A percentile compares a stretch with the other conserved stretches of the same genome.
Evolutionary conservation across 2,113 vertebrate genomes (phyloP).

Genomic region (Mus pahari): DNA sequence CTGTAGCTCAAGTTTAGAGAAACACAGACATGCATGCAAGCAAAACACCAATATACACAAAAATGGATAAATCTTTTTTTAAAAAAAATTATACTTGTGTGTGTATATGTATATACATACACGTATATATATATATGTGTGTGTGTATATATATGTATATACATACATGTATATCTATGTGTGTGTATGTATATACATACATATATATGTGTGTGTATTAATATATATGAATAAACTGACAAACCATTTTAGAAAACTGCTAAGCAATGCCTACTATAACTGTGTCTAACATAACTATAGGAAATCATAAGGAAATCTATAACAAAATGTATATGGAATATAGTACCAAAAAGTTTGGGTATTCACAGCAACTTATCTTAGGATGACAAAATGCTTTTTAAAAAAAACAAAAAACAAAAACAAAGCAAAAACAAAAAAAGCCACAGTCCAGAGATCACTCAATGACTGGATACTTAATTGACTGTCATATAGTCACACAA

Average conservation of each 20-base stretch:
- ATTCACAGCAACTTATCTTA: neutral
- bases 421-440: no score
- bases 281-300: neutral
- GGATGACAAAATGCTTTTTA: neutral
- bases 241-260: slow-evolving; percentile 4
- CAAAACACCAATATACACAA: neutral
- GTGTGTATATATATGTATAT: neutral
- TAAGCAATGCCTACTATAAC: neutral
- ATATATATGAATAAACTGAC: neutral
- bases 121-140: neutral
- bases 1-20: neutral
- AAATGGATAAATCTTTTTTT: neutral
- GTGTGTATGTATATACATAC: no score
- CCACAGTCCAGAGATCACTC: neutral
- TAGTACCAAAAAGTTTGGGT: neutral
- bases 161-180: no score
- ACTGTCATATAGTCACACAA: neutral
- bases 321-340: neutral
- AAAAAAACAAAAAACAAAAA: neutral
- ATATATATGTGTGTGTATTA: no score
- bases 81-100: neutral
- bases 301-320: neutral
- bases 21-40: neutral
- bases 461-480: neutral
- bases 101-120: no score